Evolutionary conservation across 2,113 vertebrate genomes (phyloP), one percentile per base, ranked within the genome.

Genomic region (Penelope pileata): DNA sequence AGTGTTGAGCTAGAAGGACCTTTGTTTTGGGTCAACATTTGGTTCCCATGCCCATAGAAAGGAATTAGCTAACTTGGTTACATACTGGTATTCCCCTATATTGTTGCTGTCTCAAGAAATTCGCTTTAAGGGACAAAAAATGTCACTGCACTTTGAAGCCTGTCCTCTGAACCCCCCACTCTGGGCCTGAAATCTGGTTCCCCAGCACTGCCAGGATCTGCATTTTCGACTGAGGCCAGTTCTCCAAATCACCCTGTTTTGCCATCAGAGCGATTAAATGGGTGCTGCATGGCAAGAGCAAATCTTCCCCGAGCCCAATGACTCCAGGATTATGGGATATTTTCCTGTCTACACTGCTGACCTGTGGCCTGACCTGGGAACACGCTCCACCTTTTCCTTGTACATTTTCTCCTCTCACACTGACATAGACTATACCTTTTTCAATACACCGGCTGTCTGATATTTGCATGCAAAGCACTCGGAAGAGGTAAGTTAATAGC

Each of bases 261-360:
- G 21, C 60, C 64, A 64, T 29, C 51, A 4, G 0, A n/a, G n/a
- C 36, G 60, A 72, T 7, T 10, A 51, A 36, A 1, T 0, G 27
- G 30, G 7, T 58, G 32, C 69, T 75, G 30, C 40, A 91, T 1
- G 0, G 40, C 43, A 87, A 66, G 22, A 91, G 27, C 36, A 60
- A 87, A 72, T 48, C 48, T 79, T 10, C 3, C 16, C 12, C 15
- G 47, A 13, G 36, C 70, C 70, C 22, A 19, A 0, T 48, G 81
- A 58, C 14, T 82, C 22, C 45, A 73, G n/a, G 16, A 87, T 42
- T 84, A 70, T 10, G 48, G n/a, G 18, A 62, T 40, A 16, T 9
- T 75, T 60, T 72, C 16, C 91, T 51, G 12, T 10, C 40, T 54
- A 21, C 56, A 7, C 21, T 42, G 40, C 16, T 70, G 86, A 0